phyloP scores from a whole-genome alignment of 2,113 vertebrate genomes.

The Ceyx cyanopectus region DNA sequence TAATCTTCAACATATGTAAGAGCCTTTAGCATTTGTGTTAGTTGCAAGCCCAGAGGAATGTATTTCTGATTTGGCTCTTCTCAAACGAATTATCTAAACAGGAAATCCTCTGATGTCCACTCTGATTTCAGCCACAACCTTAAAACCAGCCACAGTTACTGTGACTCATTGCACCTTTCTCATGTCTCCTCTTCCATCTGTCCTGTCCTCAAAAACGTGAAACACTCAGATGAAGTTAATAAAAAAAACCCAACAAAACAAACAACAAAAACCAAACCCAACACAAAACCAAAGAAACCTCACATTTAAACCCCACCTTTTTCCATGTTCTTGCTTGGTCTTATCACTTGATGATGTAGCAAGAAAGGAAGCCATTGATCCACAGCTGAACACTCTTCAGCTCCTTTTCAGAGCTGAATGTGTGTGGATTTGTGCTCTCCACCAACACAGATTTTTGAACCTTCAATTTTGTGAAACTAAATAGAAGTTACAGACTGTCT shows the following conservation, averaged over 20 bases:
- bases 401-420: not conserved
- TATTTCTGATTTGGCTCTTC: not conserved
- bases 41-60: not conserved
- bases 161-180: not conserved
- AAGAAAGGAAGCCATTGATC: not conserved
- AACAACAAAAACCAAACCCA: too few relatives aligned
- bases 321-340: not conserved
- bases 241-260: not conserved
- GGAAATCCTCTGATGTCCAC: not conserved
- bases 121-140: not conserved
- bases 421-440: not conserved
- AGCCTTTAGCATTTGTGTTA: not conserved
- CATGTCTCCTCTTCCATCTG: not conserved
- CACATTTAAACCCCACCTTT: not conserved
- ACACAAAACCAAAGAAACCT: too few relatives aligned
- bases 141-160: fast-evolving
- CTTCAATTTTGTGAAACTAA: not conserved
- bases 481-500: not conserved
- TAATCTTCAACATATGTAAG: not conserved
- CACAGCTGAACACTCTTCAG: not conserved
- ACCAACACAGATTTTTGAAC: not conserved
- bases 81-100: not conserved
- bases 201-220: not conserved
- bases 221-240: not conserved
- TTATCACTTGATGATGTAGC: not conserved